Base-by-base conservation (phyloP, 2,797 vertebrate species). In the Phataginus tetradactyla region DNA sequence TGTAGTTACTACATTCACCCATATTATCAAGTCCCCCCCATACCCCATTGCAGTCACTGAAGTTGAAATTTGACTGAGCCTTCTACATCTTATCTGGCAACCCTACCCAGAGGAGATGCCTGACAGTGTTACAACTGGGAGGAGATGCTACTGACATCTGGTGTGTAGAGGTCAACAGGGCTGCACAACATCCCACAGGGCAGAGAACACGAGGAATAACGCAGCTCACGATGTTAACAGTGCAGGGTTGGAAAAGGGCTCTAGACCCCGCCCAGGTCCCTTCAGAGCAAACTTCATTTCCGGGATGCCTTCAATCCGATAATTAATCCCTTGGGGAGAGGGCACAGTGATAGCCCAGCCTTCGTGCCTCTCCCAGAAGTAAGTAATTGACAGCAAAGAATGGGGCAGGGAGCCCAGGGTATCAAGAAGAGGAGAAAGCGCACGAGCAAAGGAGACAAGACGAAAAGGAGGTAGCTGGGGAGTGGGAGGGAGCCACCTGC, bases 61-160 rank as follows among this genome's bases (percentile, higher is more conserved):
- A 25, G 74, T 42, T 69, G 39, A 64, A n/a, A 91, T 71, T 45
- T 92, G 78, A 72, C 20, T 25, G 37, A 66, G 53, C 10, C 4
- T 63, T 37, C 7, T 91, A 12, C 57, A 5, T 63, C 86, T 68
- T 71, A 71, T 25, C 64, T 74, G 42, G 55, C 51, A 37, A 51
- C 45, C 32, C n/a, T 61, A 7, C 5, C 21, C 55, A 27, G 68
- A 59, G 7, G 9, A 4, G 37, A 72, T 39, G 49, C 37, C 72
- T 49, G 74, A 68, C 59, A 63, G 49, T 12, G 13, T 29, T 6
- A 66, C 53, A 57, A 23, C 20, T 32, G n/a, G 21, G 14, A 21
- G 23, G 17, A 49, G 2, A n/a, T 49, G 80, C 72, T 94, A n/a
- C 66, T 61, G 90, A 79, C 39, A 53, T 29, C 90, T 68, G 64